Conservation (phyloP, 2,888 invertebrate genomes). For the Drosophila putrida region DNA sequence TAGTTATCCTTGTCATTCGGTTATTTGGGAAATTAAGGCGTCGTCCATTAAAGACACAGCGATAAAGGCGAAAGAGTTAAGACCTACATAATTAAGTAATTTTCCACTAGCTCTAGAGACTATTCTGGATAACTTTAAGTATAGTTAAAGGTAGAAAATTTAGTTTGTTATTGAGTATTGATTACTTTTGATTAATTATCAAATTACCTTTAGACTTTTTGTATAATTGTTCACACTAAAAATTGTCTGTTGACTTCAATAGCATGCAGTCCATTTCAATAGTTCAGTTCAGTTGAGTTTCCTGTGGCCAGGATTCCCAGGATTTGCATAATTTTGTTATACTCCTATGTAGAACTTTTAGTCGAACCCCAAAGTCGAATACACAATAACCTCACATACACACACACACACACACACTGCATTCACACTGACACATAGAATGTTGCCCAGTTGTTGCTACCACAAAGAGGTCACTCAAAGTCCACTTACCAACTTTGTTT, state of each 20-base stretch:
- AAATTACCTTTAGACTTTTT: neutral
- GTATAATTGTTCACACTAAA: constrained; percentile 38
- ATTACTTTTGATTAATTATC: neutral
- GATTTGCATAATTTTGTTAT: constrained; percentile 80
- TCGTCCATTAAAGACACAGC: constrained; percentile 49
- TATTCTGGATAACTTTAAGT: neutral
- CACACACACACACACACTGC: constrained; percentile 14
- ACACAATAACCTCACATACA: constrained; percentile 33
- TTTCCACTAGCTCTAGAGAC: constrained; percentile 4
- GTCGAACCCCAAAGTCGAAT: constrained; percentile 41
- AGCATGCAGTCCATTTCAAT: constrained; percentile 11
- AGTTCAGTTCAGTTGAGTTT: constrained; percentile 34
- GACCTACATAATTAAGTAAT: constrained; percentile 56
- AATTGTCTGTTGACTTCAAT: constrained; percentile 9
- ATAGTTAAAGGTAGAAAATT: neutral
- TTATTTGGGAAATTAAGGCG: constrained; percentile 24
- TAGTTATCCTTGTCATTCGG: constrained; percentile 37
- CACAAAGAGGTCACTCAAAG: constrained; percentile 78
- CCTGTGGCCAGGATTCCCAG: constrained; percentile 57
- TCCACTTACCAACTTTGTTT: constrained; percentile 77
- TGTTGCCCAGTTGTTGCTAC: constrained; percentile 40
- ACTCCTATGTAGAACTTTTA: constrained; percentile 66
- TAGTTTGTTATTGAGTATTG: constrained; percentile 1
- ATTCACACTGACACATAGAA: constrained; percentile 9
- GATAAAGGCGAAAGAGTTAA: constrained; percentile 41